phyloP scores from a whole-genome alignment of 2,113 vertebrate genomes.

The Halcyon senegalensis region DNA sequence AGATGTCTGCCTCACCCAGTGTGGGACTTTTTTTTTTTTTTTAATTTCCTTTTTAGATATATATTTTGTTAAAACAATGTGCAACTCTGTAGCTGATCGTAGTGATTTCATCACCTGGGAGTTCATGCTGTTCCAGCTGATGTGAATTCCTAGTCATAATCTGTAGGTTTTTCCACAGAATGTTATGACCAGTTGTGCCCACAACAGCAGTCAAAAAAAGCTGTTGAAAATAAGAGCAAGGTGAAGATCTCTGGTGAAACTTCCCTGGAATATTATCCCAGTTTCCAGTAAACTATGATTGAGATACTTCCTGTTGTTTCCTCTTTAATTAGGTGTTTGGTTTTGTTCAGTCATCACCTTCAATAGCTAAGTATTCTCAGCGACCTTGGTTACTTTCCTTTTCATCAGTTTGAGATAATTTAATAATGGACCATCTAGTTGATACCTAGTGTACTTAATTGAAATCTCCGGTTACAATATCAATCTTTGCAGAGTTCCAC shows the following conservation, averaged over 20 bases:
- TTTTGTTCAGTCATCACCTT: neutral
- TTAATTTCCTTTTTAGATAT: neutral
- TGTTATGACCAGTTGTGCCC: neutral
- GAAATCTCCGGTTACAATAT: neutral
- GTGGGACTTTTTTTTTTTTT: neutral
- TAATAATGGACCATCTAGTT: neutral
- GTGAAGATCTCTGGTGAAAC: neutral
- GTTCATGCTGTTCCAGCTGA: neutral
- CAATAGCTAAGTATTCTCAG: neutral
- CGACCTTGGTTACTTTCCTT: neutral
- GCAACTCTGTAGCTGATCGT: neutral
- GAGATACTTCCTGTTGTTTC: neutral
- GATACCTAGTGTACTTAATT: neutral
- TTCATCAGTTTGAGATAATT: neutral
- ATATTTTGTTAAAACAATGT: neutral
- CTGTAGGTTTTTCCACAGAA: neutral
- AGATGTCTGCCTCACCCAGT: neutral
- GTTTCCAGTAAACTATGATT: neutral
- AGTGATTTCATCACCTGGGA: neutral
- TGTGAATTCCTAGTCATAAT: neutral
- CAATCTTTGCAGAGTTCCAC: neutral
- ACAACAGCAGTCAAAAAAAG: neutral
- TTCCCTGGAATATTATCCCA: neutral
- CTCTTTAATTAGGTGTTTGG: neutral
- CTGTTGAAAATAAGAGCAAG: neutral